Conservation (phyloP, 1,140 invertebrate species). For the Bursaphelenchus mucronatus region DNA sequence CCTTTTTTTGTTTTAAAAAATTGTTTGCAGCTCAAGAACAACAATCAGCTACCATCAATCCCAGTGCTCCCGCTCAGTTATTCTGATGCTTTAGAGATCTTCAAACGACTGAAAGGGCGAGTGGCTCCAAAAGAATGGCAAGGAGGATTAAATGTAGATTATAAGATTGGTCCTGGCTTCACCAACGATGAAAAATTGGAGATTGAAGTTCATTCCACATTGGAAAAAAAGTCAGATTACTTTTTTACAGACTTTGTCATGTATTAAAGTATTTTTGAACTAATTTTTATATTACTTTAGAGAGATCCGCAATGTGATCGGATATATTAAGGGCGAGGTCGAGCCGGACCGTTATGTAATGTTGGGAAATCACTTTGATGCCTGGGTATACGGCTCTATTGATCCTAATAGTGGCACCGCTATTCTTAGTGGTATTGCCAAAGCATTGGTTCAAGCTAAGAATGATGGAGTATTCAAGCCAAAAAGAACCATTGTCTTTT, state of each 20-base stretch:
- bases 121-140: slow-evolving; percentile 43
- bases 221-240: slow-evolving; percentile 34
- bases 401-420: slow-evolving; percentile 63
- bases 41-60: slow-evolving; percentile 44
- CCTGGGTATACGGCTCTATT: slow-evolving; percentile 64
- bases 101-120: slow-evolving; percentile 43
- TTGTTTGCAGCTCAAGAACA: slow-evolving; percentile 24
- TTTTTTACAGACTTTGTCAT: slow-evolving; percentile 16
- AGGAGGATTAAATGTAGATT: slow-evolving; percentile 60
- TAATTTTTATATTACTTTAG: slow-evolving; percentile 35
- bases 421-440: slow-evolving; percentile 64
- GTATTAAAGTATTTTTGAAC: slow-evolving; percentile 7
- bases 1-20: not conserved
- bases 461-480: slow-evolving; percentile 62
- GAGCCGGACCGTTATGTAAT: slow-evolving; percentile 66
- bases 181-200: slow-evolving; percentile 27
- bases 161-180: slow-evolving; percentile 45
- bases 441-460: slow-evolving; percentile 62
- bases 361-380: slow-evolving; percentile 67
- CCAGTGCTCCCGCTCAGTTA: slow-evolving; percentile 58
- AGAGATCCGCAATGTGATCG: slow-evolving; percentile 56
- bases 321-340: slow-evolving; percentile 52
- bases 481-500: slow-evolving; percentile 64
- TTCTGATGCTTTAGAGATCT: slow-evolving; percentile 50
- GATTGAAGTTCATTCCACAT: slow-evolving; percentile 46